phyloP scores from a whole-genome alignment of 2,888 invertebrate genomes.

The Steinernema scapterisci region DNA sequence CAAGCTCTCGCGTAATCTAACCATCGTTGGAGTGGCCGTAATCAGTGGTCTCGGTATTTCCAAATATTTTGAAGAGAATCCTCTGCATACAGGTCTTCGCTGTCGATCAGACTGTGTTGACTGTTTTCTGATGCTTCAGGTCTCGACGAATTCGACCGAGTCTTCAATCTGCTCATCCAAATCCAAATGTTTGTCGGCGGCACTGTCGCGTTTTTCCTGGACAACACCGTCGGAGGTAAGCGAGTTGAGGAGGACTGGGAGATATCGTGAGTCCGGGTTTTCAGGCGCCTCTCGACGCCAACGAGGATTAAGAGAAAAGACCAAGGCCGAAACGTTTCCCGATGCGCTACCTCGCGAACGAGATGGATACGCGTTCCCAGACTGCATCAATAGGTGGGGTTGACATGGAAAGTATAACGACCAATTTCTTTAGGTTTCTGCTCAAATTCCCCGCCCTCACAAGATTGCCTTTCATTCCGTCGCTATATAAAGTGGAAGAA shows the following conservation, averaged over 20 bases:
- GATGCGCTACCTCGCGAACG: neutral
- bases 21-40: conserved; percentile 55
- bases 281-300: conserved; percentile 6
- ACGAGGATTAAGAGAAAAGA: neutral
- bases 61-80: conserved; percentile 42
- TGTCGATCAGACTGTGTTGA: neutral
- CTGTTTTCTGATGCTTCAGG: conserved; percentile 20
- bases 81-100: conserved; percentile 36
- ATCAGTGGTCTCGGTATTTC: conserved; percentile 52
- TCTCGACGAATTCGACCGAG: conserved; percentile 48
- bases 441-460: neutral
- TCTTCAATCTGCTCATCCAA: conserved; percentile 58
- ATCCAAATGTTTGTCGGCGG: conserved; percentile 69
- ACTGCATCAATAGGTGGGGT: neutral
- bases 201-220: conserved; percentile 69
- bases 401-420: neutral
- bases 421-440: conserved; percentile 15
- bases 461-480: conserved; percentile 39
- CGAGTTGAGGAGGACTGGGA: too few relatives aligned
- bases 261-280: neutral
- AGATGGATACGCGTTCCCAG: conserved; percentile 33
- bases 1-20: conserved; percentile 45
- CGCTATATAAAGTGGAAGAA: conserved; percentile 33
- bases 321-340: neutral
- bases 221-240: conserved; percentile 65